A percentile compares a stretch with the other conserved stretches of the same genome.
phyloP scores from a whole-genome alignment of 2,797 vertebrate species.

The Eulemur rubriventer region DNA sequence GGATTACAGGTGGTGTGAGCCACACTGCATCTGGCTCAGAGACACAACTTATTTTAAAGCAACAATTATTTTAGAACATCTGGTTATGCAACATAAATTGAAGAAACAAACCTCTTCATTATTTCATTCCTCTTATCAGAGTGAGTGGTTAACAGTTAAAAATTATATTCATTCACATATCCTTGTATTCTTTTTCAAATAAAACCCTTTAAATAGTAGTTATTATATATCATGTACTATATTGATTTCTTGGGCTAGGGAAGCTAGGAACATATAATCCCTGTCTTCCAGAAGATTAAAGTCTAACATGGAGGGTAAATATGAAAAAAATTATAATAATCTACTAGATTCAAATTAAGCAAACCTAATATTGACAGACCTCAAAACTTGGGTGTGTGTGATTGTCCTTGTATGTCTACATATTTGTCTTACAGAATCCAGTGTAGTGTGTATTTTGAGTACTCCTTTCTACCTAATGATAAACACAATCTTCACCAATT shows the following conservation, averaged over 20 bases:
- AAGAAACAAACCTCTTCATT: background rate
- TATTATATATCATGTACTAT: background rate
- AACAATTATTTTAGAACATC: background rate
- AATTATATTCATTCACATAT: background rate
- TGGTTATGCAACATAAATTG: background rate
- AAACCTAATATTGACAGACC: background rate
- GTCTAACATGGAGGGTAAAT: background rate
- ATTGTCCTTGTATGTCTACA: background rate
- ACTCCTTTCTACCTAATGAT: background rate
- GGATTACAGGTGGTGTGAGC: no score
- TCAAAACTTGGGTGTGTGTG: background rate
- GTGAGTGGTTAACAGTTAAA: background rate
- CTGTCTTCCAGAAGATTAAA: background rate
- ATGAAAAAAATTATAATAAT: background rate
- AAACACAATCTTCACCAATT: background rate
- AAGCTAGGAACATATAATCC: background rate
- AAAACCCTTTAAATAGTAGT: background rate
- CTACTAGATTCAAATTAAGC: background rate
- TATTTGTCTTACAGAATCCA: background rate
- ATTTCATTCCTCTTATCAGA: background rate
- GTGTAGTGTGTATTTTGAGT: background rate
- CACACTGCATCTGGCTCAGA: background rate
- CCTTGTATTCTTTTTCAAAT: background rate
- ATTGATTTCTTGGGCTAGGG: background rate
- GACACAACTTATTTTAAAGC: background rate